Evolutionary conservation across 2,113 vertebrate genomes (phyloP).

Genomic region (Calypte anna): DNA sequence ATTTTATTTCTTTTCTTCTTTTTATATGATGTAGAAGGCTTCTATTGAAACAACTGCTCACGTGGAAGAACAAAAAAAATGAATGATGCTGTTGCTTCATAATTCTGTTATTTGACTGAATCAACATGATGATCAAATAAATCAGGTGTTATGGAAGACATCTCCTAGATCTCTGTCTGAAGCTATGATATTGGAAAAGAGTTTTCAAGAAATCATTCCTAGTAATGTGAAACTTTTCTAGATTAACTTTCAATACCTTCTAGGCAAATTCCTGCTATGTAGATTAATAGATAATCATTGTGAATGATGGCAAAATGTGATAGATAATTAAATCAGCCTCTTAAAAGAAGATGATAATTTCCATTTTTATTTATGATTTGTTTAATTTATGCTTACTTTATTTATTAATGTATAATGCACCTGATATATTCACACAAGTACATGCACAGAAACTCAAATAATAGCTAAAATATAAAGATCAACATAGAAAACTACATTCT

Average conservation of each 20-base stretch:
- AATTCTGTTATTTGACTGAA: background rate
- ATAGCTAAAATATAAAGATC: background rate
- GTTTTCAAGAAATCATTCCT: background rate
- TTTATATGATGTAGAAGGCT: background rate
- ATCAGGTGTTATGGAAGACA: background rate
- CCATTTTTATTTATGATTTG: background rate
- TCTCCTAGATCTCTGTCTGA: background rate
- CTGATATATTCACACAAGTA: background rate
- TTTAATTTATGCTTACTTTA: background rate
- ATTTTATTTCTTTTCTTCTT: background rate
- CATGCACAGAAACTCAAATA: background rate
- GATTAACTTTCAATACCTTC: background rate
- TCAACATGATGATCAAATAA: background rate
- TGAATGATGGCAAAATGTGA: slow-evolving; percentile 4
- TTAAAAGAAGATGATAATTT: background rate
- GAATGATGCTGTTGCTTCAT: background rate
- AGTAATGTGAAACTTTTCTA: background rate
- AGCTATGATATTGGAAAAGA: background rate
- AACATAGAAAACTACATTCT: background rate
- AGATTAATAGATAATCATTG: slow-evolving; percentile 14
- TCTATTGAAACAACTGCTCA: background rate
- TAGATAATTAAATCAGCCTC: slow-evolving; percentile 8
- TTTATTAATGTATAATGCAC: background rate
- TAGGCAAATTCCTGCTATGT: background rate
- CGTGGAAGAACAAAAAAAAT: background rate